These are phyloP conservation scores for Melanotaenia trifasciata DNA, from an alignment of 2,797 vertebrate species.

Conservation along the genomic window DNA sequence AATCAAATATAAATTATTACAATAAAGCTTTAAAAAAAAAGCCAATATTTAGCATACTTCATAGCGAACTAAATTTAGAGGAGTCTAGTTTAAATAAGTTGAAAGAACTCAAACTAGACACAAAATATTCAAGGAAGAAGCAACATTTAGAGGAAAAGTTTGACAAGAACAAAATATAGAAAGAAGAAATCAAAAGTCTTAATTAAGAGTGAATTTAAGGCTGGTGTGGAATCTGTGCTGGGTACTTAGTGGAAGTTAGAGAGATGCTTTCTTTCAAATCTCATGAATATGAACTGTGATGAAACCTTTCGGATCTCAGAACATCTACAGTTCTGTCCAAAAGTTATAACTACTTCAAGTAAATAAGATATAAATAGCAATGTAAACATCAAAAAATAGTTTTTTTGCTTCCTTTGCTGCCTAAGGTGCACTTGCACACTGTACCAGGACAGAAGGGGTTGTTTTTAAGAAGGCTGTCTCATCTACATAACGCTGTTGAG, in stretches of 20 bases:
- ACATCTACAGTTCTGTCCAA: neutral
- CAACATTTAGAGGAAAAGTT: constrained; percentile 1
- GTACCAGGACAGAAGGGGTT: neutral
- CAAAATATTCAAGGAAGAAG: neutral
- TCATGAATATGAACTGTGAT: neutral
- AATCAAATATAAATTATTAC: constrained; percentile 8
- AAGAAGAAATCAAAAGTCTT: neutral
- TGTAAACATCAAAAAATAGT: neutral
- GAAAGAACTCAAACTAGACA: neutral
- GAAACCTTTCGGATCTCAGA: neutral
- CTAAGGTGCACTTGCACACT: neutral
- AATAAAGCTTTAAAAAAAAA: neutral
- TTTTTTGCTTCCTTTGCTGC: neutral
- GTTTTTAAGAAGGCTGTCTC: neutral
- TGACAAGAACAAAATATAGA: neutral
- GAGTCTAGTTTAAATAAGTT: neutral
- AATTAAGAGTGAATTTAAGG: neutral
- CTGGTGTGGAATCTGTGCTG: neutral
- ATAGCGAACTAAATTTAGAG: neutral
- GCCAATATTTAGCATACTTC: neutral
- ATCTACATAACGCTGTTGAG: neutral
- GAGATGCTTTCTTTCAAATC: neutral
- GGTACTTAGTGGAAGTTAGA: too few relatives aligned
- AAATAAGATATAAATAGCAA: neutral
- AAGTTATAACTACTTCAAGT: neutral